phyloP scores from a whole-genome alignment of 2,113 vertebrate genomes.

The Arenaria interpres region DNA sequence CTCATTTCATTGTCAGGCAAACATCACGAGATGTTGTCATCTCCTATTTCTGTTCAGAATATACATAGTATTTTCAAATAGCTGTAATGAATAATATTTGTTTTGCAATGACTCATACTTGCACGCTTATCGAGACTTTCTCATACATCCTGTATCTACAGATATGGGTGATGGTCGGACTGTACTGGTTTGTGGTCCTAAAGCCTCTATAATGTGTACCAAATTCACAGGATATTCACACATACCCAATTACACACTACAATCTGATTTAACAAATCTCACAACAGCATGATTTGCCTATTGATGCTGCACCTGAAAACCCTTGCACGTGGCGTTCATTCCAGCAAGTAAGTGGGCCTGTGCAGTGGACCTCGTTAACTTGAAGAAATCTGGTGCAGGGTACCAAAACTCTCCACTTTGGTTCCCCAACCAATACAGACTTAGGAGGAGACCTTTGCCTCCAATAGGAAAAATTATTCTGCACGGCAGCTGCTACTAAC shows the following conservation, averaged over 20 bases:
- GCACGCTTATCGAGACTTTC: not conserved
- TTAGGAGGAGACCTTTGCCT: not conserved
- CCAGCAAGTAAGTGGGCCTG: not conserved
- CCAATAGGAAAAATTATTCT: not conserved
- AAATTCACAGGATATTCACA: not conserved
- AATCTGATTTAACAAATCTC: not conserved
- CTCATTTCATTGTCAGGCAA: not conserved
- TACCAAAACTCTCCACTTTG: not conserved
- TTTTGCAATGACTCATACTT: not conserved
- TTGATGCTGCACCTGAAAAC: not conserved
- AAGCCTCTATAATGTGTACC: fast-evolving
- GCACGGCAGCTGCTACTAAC: not conserved
- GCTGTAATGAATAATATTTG: not conserved
- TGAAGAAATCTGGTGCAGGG: not conserved
- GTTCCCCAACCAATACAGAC: not conserved
- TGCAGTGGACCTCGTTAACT: not conserved
- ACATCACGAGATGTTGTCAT: not conserved
- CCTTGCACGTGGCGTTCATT: not conserved
- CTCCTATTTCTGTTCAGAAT: not conserved
- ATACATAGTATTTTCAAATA: not conserved
- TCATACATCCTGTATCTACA: not conserved
- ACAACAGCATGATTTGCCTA: not conserved
- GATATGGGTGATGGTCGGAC: not conserved
- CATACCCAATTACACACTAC: not conserved
- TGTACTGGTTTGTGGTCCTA: not conserved